phyloP scores from a whole-genome alignment of 2,113 vertebrate genomes.

The Bujurquina vittata region DNA sequence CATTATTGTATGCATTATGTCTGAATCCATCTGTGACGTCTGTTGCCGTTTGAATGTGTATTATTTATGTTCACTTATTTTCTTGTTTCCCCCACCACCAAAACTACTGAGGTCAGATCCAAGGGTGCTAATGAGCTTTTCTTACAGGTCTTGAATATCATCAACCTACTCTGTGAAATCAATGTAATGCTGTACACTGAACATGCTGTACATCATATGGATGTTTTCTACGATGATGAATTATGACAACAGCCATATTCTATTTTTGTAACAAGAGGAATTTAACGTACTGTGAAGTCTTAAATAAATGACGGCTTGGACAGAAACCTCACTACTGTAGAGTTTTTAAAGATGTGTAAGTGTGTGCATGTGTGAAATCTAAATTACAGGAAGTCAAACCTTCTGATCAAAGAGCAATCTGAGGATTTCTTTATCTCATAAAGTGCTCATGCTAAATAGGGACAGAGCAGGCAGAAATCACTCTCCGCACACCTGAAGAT shows the following conservation, averaged over 20 bases:
- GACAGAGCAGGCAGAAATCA: not conserved
- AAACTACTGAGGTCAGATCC: conserved; percentile 54
- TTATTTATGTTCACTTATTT: conserved; percentile 58
- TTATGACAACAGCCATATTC: conserved; percentile 73
- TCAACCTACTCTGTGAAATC: conserved; percentile 68
- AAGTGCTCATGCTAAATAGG: not conserved
- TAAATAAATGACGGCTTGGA: conserved; percentile 82
- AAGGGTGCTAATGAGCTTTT: conserved; percentile 72
- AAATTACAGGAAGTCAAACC: not conserved
- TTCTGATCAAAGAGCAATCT: not conserved
- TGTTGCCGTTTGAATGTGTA: conserved; percentile 63
- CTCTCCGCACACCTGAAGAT: not conserved
- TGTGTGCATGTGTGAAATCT: not conserved
- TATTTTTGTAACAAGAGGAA: conserved; percentile 82
- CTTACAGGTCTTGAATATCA: conserved; percentile 62
- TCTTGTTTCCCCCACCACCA: conserved; percentile 51
- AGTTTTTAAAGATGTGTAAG: conserved; percentile 45
- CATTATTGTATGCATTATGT: conserved; percentile 57
- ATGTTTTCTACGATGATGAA: conserved; percentile 80
- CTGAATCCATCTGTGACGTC: conserved; percentile 64
- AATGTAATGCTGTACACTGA: conserved; percentile 74
- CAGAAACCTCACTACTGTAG: conserved; percentile 59
- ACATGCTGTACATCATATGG: conserved; percentile 77
- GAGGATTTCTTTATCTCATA: not conserved
- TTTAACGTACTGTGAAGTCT: conserved; percentile 81